A percentile compares a stretch with the other conserved stretches of the same genome.
phyloP scores from a whole-genome alignment of 2,888 invertebrate species.

The Coelogynopora nodosa region DNA sequence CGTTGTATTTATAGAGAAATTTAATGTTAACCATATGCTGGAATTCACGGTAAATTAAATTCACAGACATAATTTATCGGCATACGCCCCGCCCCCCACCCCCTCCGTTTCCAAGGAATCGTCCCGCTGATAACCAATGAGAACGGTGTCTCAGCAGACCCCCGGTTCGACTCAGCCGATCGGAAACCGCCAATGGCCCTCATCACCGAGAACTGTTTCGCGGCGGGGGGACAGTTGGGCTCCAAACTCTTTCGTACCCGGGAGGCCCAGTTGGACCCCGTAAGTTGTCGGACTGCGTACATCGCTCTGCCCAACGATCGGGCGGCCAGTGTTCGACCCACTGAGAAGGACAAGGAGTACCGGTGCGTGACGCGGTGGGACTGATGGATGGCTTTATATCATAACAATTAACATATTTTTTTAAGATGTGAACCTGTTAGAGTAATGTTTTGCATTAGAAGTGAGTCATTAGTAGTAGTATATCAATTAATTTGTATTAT shows the following conservation, averaged over 20 bases:
- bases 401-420: too few relatives aligned
- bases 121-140: slow-evolving; percentile 61
- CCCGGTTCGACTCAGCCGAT: slow-evolving; percentile 52
- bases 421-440: too few relatives aligned
- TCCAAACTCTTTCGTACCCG: slow-evolving; percentile 8
- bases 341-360: slow-evolving; percentile 53
- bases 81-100: too few relatives aligned
- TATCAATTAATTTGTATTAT: too few relatives aligned
- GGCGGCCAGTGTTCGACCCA: slow-evolving; percentile 58
- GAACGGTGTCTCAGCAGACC: slow-evolving; percentile 58
- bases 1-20: too few relatives aligned
- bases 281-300: slow-evolving; percentile 47
- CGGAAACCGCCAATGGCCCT: slow-evolving; percentile 45
- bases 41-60: background rate
- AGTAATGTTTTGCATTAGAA: too few relatives aligned
- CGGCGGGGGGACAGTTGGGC: background rate
- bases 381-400: too few relatives aligned
- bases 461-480: too few relatives aligned
- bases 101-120: slow-evolving; percentile 53
- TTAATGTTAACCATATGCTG: background rate
- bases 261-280: slow-evolving; percentile 32
- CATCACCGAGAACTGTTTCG: slow-evolving; percentile 1
- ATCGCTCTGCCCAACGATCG: slow-evolving; percentile 62
- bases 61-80: too few relatives aligned
- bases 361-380: slow-evolving; percentile 56